Base-by-base conservation (phyloP, 1,140 invertebrate species). In the Oedothorax gibbosus region DNA sequence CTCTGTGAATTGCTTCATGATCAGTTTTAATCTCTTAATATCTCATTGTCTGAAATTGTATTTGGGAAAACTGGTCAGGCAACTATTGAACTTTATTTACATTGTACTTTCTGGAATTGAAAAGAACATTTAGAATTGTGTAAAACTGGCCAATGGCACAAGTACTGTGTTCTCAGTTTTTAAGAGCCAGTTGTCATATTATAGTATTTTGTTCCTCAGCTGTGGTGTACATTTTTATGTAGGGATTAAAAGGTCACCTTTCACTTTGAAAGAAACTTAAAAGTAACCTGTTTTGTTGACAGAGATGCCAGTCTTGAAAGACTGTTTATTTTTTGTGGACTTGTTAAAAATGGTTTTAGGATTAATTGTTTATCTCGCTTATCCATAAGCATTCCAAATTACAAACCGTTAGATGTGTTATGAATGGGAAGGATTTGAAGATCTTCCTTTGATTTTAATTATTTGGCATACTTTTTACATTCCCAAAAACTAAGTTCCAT, bases 1-100 rank as follows among this genome's bases (percentile, higher is more conserved):
- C 92, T 97, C 87, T 97, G 95, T 89, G 94, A 97, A 90, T 92
- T 98, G 86, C 91, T 98, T 87, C 93, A 94, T 89, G 96, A 98
- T 91, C 96, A 97, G 91, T 97, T 98, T 87, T 92, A 87, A 88
- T 50, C 68, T 35, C 21, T 51, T 54, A 21, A 11, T 20, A 53
- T 53, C 11, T 15, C 21, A 65, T 65, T 78, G 64, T 64, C 66
- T 66, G 68, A 75, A 51, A 51, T 57, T 60, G 10, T 50, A 35
- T 75, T 21, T 75, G 11, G 15, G 6, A 62, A 62, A 62, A 15
- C 18, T 15, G 12, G 12, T 18, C 18, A 18, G 57, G 57, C 12
- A 62, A 62, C 18, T 12, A 62, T 15, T 18, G 18, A 18, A 15
- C n/a, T 14, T 50, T 68, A 11, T 68, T 11, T 54, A 18, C 20